phyloP scores from a whole-genome alignment of 2,888 invertebrate genomes.

The Selenia dentaria region DNA sequence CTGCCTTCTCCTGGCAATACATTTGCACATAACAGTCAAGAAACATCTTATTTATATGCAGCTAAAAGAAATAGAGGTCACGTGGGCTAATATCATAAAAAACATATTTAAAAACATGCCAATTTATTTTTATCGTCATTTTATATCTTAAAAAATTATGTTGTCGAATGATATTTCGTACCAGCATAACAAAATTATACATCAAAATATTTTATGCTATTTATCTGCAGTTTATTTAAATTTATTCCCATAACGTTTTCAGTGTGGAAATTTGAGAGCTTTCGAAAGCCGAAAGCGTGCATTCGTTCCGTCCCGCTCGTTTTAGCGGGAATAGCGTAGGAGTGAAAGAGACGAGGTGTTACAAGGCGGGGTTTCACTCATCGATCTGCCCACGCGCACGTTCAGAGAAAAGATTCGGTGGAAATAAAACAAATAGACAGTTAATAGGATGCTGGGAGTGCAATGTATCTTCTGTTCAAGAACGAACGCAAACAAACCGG shows the following conservation, averaged over 20 bases:
- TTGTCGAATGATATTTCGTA: slow-evolving; percentile 42
- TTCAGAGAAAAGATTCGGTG: slow-evolving; percentile 44
- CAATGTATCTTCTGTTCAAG: slow-evolving; percentile 30
- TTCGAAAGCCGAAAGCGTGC: slow-evolving; percentile 38
- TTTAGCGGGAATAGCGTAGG: slow-evolving; percentile 1
- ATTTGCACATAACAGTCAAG: too few relatives aligned
- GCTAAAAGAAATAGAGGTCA: slow-evolving; percentile 7
- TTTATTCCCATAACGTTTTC: slow-evolving; percentile 29
- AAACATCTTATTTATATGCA: neutral
- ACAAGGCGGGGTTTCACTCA: slow-evolving; percentile 56
- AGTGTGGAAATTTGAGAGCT: slow-evolving; percentile 32
- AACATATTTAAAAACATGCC: slow-evolving; percentile 9
- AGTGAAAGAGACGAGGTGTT: slow-evolving; percentile 40
- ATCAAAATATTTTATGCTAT: slow-evolving; percentile 45
- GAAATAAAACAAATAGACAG: slow-evolving; percentile 51
- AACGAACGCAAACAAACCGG: slow-evolving; percentile 6
- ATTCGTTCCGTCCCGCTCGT: slow-evolving; percentile 35
- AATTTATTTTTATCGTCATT: slow-evolving; percentile 41
- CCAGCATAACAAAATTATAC: slow-evolving; percentile 41
- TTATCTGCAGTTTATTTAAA: slow-evolving; percentile 22
- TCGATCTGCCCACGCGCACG: slow-evolving; percentile 54
- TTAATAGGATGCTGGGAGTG: slow-evolving; percentile 45
- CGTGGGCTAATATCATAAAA: slow-evolving; percentile 2
- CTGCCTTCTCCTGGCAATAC: too few relatives aligned
- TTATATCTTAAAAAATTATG: slow-evolving; percentile 24